phyloP scores from a whole-genome alignment of 2,113 vertebrate genomes.

The Carollia perspicillata region DNA sequence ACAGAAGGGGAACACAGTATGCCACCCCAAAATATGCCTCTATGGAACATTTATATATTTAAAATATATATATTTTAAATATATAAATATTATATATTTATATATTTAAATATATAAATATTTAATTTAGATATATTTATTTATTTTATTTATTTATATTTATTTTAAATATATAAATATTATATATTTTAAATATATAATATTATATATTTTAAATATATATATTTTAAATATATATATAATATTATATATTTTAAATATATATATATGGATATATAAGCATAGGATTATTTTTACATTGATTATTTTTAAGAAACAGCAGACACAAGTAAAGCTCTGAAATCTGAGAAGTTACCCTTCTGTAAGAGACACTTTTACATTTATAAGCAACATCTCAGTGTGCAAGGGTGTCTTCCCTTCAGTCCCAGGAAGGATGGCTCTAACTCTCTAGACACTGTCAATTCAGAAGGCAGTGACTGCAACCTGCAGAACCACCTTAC shows the following conservation, averaged over 20 bases:
- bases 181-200: background rate
- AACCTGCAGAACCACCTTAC: background rate
- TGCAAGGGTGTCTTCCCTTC: background rate
- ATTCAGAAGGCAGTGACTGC: background rate
- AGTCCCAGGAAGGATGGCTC: background rate
- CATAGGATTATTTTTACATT: background rate
- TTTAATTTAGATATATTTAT: too few species aligned
- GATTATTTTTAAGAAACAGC: background rate
- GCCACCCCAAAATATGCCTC: background rate
- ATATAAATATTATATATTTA: too few species aligned
- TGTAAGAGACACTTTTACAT: background rate
- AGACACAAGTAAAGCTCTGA: background rate
- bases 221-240: background rate
- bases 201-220: too few species aligned
- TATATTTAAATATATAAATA: too few species aligned
- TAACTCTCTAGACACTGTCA: background rate
- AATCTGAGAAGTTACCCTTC: background rate
- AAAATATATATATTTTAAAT: background rate
- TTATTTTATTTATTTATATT: too few species aligned
- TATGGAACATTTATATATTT: background rate
- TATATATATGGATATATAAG: too few species aligned
- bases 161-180: background rate
- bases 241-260: too few species aligned
- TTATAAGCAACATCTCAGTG: background rate
- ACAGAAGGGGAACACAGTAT: background rate